Evolutionary conservation across 2,113 vertebrate genomes (phyloP).

Genomic region (Atlantisia rogersi): DNA sequence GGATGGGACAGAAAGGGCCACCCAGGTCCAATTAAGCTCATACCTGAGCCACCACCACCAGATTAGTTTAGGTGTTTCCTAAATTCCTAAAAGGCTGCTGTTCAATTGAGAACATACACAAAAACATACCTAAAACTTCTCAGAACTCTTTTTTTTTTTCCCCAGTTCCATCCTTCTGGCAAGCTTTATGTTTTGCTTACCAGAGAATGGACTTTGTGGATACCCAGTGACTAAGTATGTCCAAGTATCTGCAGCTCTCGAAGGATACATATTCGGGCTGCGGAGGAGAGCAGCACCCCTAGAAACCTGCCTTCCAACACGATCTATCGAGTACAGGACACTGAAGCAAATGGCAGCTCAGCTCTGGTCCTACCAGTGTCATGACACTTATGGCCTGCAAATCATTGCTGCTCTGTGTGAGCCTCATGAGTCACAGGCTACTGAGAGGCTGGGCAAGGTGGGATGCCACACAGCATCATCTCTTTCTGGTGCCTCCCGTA

Average conservation of each 20-base stretch:
- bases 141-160: neutral
- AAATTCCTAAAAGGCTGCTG: neutral
- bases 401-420: rapidly evolving
- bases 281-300: conserved; percentile 1
- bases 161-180: neutral
- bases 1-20: neutral
- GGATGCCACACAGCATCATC: rapidly evolving
- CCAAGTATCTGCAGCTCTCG: neutral
- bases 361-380: neutral
- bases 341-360: neutral
- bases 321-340: neutral
- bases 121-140: neutral
- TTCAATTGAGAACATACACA: neutral
- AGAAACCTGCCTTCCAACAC: neutral
- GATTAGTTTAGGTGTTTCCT: neutral
- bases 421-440: rapidly evolving
- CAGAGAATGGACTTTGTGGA: neutral
- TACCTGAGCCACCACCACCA: neutral
- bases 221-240: neutral
- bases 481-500: rapidly evolving
- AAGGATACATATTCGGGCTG: neutral
- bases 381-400: neutral
- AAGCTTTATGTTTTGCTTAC: neutral
- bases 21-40: neutral
- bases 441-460: rapidly evolving